Conservation (phyloP, 2,113 vertebrate genomes). For the Neofelis nebulosa region DNA sequence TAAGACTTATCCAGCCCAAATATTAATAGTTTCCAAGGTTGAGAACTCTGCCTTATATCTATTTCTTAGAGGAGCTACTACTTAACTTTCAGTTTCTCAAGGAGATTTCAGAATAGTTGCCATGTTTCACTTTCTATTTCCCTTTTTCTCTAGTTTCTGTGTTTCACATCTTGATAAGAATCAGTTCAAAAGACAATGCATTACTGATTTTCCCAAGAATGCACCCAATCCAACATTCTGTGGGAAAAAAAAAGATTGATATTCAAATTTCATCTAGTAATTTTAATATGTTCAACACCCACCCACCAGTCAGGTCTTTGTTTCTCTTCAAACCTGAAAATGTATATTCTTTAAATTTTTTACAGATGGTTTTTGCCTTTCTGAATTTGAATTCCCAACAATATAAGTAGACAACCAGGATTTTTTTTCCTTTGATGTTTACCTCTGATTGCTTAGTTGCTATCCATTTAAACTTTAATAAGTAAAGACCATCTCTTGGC, state of each 20-base stretch:
- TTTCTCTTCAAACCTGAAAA: neutral
- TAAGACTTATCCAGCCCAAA: neutral
- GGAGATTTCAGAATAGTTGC: neutral
- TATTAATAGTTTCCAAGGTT: neutral
- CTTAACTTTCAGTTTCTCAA: constrained; percentile 29
- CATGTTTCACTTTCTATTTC: neutral
- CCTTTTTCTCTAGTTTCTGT: neutral
- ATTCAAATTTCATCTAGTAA: neutral
- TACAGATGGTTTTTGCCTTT: neutral
- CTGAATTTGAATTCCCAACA: constrained; percentile 36
- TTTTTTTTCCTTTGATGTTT: neutral
- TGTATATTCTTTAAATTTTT: neutral
- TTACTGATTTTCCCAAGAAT: neutral
- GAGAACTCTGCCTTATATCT: neutral
- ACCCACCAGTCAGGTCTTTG: neutral
- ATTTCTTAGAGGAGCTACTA: neutral
- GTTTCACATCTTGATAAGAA: neutral
- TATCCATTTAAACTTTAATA: neutral
- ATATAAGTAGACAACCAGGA: neutral
- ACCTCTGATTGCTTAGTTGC: neutral
- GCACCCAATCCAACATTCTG: neutral
- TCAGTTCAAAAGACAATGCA: neutral
- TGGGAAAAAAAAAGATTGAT: neutral
- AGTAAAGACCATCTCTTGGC: neutral
- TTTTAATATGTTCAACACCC: neutral